These are phyloP conservation scores for Drosophila niveifrons DNA, from an alignment of 2,888 invertebrate species.

Conservation along the genomic window DNA sequence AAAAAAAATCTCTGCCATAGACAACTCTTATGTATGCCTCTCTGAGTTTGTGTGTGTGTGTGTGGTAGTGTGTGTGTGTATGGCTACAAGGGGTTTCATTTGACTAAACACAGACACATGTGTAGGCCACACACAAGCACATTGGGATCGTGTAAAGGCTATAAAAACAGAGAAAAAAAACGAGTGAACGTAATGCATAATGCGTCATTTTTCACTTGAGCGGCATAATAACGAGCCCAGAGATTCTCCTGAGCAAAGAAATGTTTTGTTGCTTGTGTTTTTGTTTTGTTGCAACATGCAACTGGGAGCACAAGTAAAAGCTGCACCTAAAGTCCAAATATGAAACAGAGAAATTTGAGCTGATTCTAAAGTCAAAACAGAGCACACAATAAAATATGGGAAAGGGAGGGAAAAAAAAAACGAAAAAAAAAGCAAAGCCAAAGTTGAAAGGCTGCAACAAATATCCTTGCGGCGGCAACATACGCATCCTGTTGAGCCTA, in stretches of 20 bases:
- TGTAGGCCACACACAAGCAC: slow-evolving; percentile 10
- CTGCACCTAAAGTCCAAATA: slow-evolving; percentile 22
- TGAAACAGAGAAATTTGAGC: not conserved
- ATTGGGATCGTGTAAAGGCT: slow-evolving; percentile 18
- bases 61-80: slow-evolving; percentile 5
- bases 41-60: slow-evolving; percentile 14
- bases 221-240: slow-evolving; percentile 61
- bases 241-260: slow-evolving; percentile 8
- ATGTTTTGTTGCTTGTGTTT: slow-evolving; percentile 8
- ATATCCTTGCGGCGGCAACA: slow-evolving; percentile 39
- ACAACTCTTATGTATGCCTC: slow-evolving; percentile 37
- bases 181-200: slow-evolving; percentile 55
- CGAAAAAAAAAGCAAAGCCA: slow-evolving; percentile 9
- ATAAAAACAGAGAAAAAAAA: not conserved
- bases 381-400: not conserved
- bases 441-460: slow-evolving; percentile 49
- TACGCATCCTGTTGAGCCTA: slow-evolving; percentile 63
- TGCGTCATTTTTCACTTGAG: slow-evolving; percentile 72
- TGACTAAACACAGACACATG: slow-evolving; percentile 42
- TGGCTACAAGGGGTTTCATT: slow-evolving; percentile 50
- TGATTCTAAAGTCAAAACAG: slow-evolving; percentile 8
- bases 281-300: slow-evolving; percentile 11
- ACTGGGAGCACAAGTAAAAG: slow-evolving; percentile 14
- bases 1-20: slow-evolving; percentile 70
- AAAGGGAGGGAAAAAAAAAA: too few relatives aligned